Evolutionary conservation across 2,113 vertebrate genomes (phyloP).

Genomic region (Alligator mississippiensis): DNA sequence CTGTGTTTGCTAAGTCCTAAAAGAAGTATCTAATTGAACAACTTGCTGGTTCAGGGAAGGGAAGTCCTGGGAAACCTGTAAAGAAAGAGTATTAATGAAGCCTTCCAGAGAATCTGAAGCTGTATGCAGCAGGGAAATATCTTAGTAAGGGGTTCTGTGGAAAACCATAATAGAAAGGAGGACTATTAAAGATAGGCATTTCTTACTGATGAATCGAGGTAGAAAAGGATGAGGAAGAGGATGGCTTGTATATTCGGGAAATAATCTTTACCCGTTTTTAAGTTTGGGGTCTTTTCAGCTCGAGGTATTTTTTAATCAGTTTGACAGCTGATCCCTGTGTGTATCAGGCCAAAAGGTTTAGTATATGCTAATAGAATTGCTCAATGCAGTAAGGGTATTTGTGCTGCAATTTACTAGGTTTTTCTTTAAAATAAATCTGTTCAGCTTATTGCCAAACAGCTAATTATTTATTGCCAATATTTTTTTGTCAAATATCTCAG

Average conservation of each 20-base stretch:
- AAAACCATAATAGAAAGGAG: neutral
- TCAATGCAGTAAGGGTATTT: neutral
- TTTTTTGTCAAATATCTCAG: neutral
- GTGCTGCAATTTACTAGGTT: neutral
- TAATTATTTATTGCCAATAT: neutral
- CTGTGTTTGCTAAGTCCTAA: too few relatives aligned
- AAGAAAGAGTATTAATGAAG: neutral
- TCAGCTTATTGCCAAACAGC: neutral
- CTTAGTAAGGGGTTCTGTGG: neutral
- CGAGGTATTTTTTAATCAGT: neutral
- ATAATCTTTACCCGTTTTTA: neutral
- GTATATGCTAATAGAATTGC: neutral
- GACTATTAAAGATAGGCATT: neutral
- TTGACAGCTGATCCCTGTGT: too few relatives aligned
- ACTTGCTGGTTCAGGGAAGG: neutral
- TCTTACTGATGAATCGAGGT: neutral
- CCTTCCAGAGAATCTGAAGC: neutral
- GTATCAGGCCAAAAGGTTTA: neutral
- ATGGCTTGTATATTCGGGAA: neutral
- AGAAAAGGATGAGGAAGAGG: neutral
- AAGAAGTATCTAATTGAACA: neutral
- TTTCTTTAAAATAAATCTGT: neutral
- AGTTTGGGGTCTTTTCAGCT: neutral
- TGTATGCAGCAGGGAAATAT: neutral
- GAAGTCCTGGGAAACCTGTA: neutral